These are phyloP conservation scores for Cheilosia grossa DNA, from an alignment of 2,888 invertebrate species.

Conservation along the genomic window DNA sequence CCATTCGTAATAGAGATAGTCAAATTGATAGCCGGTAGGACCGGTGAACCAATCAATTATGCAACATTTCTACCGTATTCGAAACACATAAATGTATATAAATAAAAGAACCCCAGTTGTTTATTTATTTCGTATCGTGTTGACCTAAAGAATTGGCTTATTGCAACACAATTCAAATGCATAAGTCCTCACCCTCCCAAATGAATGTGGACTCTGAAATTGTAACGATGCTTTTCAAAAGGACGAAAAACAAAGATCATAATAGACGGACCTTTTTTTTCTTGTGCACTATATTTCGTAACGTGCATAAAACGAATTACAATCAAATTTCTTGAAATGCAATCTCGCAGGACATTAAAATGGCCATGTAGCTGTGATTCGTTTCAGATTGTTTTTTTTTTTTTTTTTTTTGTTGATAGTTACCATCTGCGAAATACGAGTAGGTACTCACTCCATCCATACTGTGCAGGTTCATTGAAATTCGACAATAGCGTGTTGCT, in stretches of 20 bases:
- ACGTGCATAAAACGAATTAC: conserved; percentile 52
- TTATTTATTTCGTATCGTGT: not conserved
- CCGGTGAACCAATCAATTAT: no score
- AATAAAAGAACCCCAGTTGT: not conserved
- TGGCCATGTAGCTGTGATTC: conserved; percentile 43
- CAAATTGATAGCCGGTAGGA: no score
- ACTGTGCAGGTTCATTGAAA: conserved; percentile 28
- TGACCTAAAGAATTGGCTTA: not conserved
- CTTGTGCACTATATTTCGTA: no score
- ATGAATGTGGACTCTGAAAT: not conserved
- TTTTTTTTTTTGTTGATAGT: conserved; percentile 37
- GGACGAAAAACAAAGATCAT: not conserved
- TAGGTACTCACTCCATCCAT: not conserved
- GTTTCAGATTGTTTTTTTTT: conserved; percentile 23
- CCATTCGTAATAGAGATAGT: no score
- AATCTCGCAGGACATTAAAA: conserved; percentile 55
- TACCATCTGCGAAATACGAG: conserved; percentile 12
- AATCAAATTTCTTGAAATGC: conserved; percentile 59
- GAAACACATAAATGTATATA: no score
- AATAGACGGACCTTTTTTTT: conserved; percentile 14
- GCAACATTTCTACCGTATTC: no score
- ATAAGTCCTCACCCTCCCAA: not conserved
- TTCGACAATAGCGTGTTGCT: conserved; percentile 41
- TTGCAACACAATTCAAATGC: conserved; percentile 32
- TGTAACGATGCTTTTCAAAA: conserved; percentile 30